Percentiles rank a stretch among this genome's conserved stretches.
Conservation (phyloP, 2,888 invertebrate genomes). For the Acronicta psi region DNA sequence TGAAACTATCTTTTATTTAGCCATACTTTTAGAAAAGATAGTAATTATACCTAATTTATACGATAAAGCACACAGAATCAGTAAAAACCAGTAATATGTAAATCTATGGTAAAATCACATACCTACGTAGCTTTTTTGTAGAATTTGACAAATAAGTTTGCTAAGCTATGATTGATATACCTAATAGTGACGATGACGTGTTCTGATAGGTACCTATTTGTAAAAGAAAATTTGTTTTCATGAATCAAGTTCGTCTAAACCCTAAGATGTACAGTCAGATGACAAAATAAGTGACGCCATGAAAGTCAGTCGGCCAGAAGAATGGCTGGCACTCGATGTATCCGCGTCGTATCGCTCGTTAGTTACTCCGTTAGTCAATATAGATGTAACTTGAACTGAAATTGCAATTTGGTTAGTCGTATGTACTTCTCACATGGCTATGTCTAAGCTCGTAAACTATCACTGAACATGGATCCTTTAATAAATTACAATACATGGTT, state of each 20-base stretch:
- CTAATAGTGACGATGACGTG: too few relatives aligned
- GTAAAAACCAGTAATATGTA: too few relatives aligned
- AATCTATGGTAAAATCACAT: too few relatives aligned
- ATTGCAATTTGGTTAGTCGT: slow-evolving; percentile 5
- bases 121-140: too few relatives aligned
- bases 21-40: too few relatives aligned
- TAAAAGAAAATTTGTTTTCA: too few relatives aligned
- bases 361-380: slow-evolving; percentile 19
- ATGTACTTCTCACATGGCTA: background rate
- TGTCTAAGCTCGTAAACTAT: background rate
- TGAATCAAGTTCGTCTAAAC: background rate
- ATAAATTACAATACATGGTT: background rate
- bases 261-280: background rate
- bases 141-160: too few relatives aligned
- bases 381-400: slow-evolving; percentile 18
- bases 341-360: slow-evolving; percentile 27
- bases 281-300: slow-evolving; percentile 11
- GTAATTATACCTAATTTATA: too few relatives aligned
- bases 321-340: slow-evolving; percentile 24
- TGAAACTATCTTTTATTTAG: too few relatives aligned
- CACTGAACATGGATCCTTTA: background rate
- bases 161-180: too few relatives aligned
- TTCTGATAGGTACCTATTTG: too few relatives aligned
- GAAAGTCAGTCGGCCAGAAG: slow-evolving; percentile 33
- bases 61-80: too few relatives aligned